A percentile compares a stretch with the other conserved stretches of the same genome.
Evolutionary conservation across 2,113 vertebrate species (phyloP).

Genomic region (Myiozetetes cayanensis): DNA sequence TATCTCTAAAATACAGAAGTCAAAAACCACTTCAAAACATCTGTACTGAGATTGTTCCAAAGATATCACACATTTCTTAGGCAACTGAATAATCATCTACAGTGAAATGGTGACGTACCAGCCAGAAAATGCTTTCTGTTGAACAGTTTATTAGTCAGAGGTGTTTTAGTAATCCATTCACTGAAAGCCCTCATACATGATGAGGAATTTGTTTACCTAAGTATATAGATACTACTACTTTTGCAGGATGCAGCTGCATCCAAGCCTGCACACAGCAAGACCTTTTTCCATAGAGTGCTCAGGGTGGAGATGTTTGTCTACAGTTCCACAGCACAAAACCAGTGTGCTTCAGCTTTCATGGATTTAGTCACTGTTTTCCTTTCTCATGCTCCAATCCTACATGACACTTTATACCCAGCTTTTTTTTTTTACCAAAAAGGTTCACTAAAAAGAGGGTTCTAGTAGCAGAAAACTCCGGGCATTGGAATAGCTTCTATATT

Average conservation of each 20-base stretch:
- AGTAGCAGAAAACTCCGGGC: not conserved
- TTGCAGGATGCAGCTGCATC: not conserved
- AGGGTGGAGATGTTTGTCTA: not conserved
- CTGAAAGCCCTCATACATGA: accelerated
- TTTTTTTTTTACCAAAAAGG: not conserved
- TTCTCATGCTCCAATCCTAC: not conserved
- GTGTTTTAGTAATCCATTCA: not conserved
- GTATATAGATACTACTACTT: not conserved
- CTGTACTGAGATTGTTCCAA: not conserved
- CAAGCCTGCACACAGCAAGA: not conserved
- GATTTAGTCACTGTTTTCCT: not conserved
- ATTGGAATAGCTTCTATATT: not conserved
- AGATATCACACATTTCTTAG: not conserved
- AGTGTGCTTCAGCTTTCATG: not conserved
- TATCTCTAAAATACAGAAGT: not conserved
- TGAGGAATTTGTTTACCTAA: not conserved
- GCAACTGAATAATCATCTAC: not conserved
- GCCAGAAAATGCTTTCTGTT: not conserved
- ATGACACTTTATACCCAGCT: not conserved
- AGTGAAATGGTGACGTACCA: not conserved
- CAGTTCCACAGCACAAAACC: not conserved
- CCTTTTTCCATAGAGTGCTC: not conserved
- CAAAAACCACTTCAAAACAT: not conserved
- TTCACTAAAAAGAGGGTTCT: not conserved
- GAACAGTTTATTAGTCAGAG: not conserved